Evolutionary conservation across 2,797 vertebrate species (phyloP), one percentile per base, ranked within the genome.

Genomic region (Morus bassanus): DNA sequence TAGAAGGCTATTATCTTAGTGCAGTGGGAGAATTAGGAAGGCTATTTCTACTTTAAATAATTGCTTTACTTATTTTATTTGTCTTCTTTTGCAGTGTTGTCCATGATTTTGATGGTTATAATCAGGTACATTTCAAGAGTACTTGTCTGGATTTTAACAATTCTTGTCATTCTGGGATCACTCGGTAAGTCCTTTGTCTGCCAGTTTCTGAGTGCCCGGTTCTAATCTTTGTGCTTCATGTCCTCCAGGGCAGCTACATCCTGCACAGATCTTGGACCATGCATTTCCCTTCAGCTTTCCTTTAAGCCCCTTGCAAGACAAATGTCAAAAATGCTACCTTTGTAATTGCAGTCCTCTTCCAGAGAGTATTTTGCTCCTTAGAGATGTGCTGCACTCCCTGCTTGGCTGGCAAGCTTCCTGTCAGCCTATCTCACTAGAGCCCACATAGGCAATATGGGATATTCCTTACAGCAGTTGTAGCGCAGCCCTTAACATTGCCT

Each of bases 101-200:
- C 99, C 80, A 99, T 99, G 99, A 98, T 99, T 96, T 98, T 99
- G 97, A 99, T 99, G 99, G 98, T 99, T 93, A 98, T 99, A 97
- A 99, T 99, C 84, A 99, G 99, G 45, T 99, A 99, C 98, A 99
- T 99, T 98, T 99, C 99, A 33, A 99, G 99, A 75, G 97, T 99
- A 60, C 98, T 99, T 84, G 99, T 99, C 89, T 99, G 99, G 99
- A 99, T 99, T 98, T 98, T 99, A 96, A 99, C 99, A 51, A 98
- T 98, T 91, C 97, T 99, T 96, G 98, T 99, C 69, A 98, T 99
- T 93, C 98, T 99, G 30, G 99, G 99, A 65, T 99, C 99, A 50
- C 98, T 99, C 15, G 99, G 99, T 99, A 98, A 99, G 99, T 92
- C 85, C 35, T 88, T 97, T 95, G 9, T 91, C 63, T 96, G 23